Evolutionary conservation across 1,140 invertebrate genomes (phyloP).

Genomic region (Trichomalopsis sarcophagae): DNA sequence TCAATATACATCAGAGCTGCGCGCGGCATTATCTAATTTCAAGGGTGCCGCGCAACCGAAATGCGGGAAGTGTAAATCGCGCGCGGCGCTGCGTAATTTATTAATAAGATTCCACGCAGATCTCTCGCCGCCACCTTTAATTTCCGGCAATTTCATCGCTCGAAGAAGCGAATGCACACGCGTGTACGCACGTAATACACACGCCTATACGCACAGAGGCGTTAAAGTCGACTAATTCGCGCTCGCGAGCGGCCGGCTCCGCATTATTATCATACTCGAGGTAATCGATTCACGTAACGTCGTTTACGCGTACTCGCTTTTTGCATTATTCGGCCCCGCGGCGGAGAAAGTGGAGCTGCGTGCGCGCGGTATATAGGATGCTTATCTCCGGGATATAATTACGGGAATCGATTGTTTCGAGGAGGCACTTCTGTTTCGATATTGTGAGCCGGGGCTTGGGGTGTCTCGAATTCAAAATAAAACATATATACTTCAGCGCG

Average conservation of each 20-base stretch:
- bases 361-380: not conserved
- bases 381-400: not conserved
- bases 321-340: slow-evolving; percentile 21
- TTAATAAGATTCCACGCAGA: slow-evolving; percentile 37
- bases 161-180: not conserved
- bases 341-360: not conserved
- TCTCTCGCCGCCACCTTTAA: slow-evolving; percentile 4
- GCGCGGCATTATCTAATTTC: not conserved
- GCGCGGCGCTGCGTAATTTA: slow-evolving; percentile 20
- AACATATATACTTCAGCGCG: not conserved
- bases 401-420: slow-evolving; percentile 26
- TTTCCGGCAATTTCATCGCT: slow-evolving; percentile 43
- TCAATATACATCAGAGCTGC: not conserved
- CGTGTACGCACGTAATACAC: not conserved
- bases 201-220: not conserved
- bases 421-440: not conserved
- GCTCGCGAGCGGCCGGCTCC: not conserved
- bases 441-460: not conserved
- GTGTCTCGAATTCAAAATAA: not conserved
- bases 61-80: not conserved
- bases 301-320: slow-evolving; percentile 24
- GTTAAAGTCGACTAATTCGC: slow-evolving; percentile 40
- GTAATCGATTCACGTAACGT: slow-evolving; percentile 38
- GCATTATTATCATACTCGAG: slow-evolving; percentile 44
- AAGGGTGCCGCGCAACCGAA: slow-evolving; percentile 1